These are phyloP conservation scores for Polypedilum vanderplanki DNA, from an alignment of 1,140 invertebrate genomes.

Conservation along the genomic window DNA sequence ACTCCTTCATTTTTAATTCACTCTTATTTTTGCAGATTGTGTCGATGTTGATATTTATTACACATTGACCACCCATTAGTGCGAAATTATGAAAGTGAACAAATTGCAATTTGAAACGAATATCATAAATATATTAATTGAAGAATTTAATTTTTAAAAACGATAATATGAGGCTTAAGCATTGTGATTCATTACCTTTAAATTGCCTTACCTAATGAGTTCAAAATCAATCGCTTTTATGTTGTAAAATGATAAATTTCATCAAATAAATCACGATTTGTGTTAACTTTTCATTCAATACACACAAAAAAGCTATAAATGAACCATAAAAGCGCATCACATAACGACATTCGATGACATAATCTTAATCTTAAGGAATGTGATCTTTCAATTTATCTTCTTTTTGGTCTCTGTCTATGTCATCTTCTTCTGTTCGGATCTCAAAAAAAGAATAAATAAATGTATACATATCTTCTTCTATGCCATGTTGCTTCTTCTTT, in stretches of 20 bases:
- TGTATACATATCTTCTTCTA: not conserved
- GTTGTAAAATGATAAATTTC: not conserved
- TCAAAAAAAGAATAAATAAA: not conserved
- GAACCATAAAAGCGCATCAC: constrained; percentile 22
- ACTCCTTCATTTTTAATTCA: not conserved
- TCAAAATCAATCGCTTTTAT: constrained; percentile 6
- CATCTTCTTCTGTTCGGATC: not conserved
- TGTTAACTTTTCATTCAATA: not conserved
- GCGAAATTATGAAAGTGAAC: not conserved
- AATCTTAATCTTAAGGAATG: constrained; percentile 26
- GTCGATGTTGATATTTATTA: not conserved
- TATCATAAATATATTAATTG: not conserved
- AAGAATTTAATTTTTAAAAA: not conserved
- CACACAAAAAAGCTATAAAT: not conserved
- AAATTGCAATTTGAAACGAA: not conserved
- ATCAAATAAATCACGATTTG: constrained; percentile 5
- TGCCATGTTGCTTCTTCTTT: not conserved
- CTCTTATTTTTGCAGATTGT: not conserved
- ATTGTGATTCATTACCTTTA: not conserved
- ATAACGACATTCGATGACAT: not conserved
- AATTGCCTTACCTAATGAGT: not conserved
- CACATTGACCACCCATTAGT: constrained; percentile 1
- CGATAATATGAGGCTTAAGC: not conserved
- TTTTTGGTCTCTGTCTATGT: not conserved
- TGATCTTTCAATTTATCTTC: constrained; percentile 26